A percentile compares a stretch with the other conserved stretches of the same genome.
Conservation (phyloP, 2,888 invertebrate genomes). For the Danaus chrysippus region DNA sequence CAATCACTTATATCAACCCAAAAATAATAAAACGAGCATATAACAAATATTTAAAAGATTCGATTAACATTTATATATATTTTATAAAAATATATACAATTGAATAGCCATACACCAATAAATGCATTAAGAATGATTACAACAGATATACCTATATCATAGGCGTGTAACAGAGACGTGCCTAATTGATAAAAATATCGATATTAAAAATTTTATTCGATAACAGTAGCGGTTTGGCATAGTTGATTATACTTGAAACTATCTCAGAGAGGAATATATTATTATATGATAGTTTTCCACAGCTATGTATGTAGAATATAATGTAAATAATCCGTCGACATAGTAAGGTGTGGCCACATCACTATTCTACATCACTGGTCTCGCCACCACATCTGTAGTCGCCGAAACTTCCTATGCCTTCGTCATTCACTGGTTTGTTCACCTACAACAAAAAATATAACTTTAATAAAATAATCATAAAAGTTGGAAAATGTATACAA, state of each 20-base stretch:
- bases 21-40: background rate
- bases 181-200: too few species aligned
- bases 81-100: background rate
- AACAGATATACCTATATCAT: background rate
- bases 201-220: too few species aligned
- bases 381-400: slow-evolving; percentile 62
- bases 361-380: slow-evolving; percentile 27
- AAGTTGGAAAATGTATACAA: background rate
- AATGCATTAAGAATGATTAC: background rate
- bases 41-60: background rate
- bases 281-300: too few species aligned
- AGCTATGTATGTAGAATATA: background rate
- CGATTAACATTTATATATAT: background rate
- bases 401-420: slow-evolving; percentile 43
- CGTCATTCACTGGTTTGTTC: slow-evolving; percentile 70
- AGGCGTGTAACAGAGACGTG: background rate
- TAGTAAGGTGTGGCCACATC: background rate
- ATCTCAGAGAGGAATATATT: too few species aligned
- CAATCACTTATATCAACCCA: background rate
- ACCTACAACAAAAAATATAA: slow-evolving; percentile 41
- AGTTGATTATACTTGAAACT: too few species aligned
- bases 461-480: background rate
- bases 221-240: too few species aligned
- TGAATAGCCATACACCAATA: background rate
- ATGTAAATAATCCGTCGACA: slow-evolving; percentile 13